These are phyloP conservation scores for Paramormyrops hopkinsi DNA, from an alignment of 2,797 vertebrate genomes.

Conservation along the genomic window DNA sequence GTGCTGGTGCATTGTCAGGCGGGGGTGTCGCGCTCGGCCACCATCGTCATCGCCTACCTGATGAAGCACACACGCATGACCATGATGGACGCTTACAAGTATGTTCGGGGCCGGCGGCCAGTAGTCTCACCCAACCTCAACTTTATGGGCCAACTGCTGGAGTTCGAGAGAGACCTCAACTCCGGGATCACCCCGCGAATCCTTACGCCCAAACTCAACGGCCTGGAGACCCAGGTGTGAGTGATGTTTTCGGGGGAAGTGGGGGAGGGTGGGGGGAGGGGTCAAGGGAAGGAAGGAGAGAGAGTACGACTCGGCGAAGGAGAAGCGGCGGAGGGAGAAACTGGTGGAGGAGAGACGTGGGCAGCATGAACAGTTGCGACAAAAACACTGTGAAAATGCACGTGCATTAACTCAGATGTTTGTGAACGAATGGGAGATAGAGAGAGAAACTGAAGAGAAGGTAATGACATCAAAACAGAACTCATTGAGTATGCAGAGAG, in stretches of 20 bases:
- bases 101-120: slow-evolving; percentile 72
- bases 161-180: slow-evolving; percentile 81
- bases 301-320: not conserved
- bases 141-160: slow-evolving; percentile 83
- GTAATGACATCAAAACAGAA: not conserved
- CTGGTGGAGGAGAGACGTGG: not conserved
- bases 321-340: not conserved
- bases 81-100: slow-evolving; percentile 83
- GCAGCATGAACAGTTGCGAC: not conserved
- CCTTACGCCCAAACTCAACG: slow-evolving; percentile 73
- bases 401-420: not conserved
- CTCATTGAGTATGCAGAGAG: not conserved
- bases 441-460: not conserved
- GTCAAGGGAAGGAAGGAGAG: not conserved
- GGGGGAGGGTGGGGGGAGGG: not conserved
- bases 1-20: slow-evolving; percentile 82
- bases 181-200: slow-evolving; percentile 78
- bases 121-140: slow-evolving; percentile 82
- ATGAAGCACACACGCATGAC: slow-evolving; percentile 90
- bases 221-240: slow-evolving; percentile 76
- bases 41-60: slow-evolving; percentile 79
- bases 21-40: slow-evolving; percentile 79
- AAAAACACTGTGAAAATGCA: slow-evolving; percentile 11
- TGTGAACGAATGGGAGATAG: not conserved
- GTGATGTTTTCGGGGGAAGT: not conserved